Conservation (phyloP, 1,140 invertebrate genomes). For the Rhopalosiphum padi region DNA sequence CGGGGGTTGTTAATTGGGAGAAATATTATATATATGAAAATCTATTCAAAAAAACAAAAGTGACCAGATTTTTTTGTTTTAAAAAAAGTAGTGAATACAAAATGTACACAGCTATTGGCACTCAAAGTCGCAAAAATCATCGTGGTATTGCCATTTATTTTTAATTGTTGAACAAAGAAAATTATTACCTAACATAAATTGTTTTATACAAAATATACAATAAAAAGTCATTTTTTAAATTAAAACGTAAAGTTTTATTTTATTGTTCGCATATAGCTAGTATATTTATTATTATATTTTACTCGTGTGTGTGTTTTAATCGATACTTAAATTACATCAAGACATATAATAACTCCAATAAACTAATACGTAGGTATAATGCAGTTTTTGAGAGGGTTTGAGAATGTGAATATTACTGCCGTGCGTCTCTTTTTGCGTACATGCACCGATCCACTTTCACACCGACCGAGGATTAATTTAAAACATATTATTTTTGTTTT, state of each 20-base stretch:
- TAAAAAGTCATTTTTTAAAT: background rate
- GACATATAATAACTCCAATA: background rate
- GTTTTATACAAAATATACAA: background rate
- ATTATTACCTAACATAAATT: background rate
- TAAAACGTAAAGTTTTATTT: background rate
- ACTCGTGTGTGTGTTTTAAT: background rate
- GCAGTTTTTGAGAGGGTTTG: background rate
- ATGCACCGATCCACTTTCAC: background rate
- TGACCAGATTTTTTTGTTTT: background rate
- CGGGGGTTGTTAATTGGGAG: background rate
- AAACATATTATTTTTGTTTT: background rate
- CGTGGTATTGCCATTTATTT: background rate
- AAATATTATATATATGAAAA: background rate
- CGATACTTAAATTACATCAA: background rate
- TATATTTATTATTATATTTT: background rate
- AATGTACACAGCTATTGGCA: background rate
- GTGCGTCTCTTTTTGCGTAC: background rate
- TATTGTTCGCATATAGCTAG: background rate
- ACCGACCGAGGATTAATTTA: background rate
- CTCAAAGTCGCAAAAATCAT: background rate
- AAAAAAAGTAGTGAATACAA: background rate
- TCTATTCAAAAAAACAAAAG: background rate
- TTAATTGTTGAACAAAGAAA: background rate
- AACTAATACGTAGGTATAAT: background rate
- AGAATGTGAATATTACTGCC: background rate